These are phyloP conservation scores for Meleagris gallopavo DNA, from an alignment of 2,113 vertebrate genomes.

Conservation along the genomic window DNA sequence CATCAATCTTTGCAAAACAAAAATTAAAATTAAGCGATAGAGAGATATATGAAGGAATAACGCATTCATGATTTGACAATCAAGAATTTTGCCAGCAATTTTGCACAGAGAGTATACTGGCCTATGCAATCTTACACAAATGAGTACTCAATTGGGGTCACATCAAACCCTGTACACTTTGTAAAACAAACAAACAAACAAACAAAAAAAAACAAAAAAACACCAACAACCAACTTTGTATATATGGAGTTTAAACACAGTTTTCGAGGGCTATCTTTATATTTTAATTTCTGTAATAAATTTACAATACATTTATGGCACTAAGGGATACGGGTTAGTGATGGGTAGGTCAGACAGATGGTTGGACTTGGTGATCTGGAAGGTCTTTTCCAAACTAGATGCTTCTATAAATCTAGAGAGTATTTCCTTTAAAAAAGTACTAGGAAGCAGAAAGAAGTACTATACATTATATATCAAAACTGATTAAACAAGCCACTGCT, in stretches of 20 bases:
- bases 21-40: neutral
- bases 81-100: neutral
- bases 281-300: neutral
- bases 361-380: neutral
- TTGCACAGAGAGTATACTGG: neutral
- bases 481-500: neutral
- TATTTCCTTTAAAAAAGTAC: neutral
- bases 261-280: neutral
- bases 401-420: neutral
- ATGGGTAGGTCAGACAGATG: neutral
- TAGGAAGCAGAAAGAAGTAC: neutral
- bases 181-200: neutral
- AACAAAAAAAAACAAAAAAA: neutral
- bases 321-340: neutral
- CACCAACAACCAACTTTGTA: neutral
- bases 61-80: neutral
- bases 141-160: neutral
- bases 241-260: neutral
- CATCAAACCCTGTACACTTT: neutral
- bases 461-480: neutral
- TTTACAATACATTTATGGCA: neutral
- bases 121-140: neutral
- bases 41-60: neutral
- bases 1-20: neutral
- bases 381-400: neutral